Evolutionary conservation across 2,113 vertebrate species (phyloP), one percentile per base, ranked within the genome.

Genomic region (Spea bombifrons): DNA sequence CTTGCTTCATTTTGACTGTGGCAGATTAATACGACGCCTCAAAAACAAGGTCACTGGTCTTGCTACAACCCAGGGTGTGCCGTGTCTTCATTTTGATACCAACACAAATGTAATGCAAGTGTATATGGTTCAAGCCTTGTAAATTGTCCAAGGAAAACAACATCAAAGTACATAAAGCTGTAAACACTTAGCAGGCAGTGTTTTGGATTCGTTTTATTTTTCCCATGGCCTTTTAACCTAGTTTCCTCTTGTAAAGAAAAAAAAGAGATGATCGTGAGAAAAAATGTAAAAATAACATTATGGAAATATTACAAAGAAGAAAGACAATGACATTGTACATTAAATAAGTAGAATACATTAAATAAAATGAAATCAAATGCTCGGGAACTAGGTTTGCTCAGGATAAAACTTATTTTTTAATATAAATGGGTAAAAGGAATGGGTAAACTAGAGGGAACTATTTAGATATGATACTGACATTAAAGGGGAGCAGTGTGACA

Each of bases 1-100:
- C 71, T 74, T 61, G n/a, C n/a, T 59, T 66, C 45, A 68, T 73
- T 74, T 15, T 72, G 46, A 61, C 47, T 67, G 64, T 74, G 78
- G 64, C 78, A 80, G 78, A 80, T 80, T 73, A 73, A 79, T 79
- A 80, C 67, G 71, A 48, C 8, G 5, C 65, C 67, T 52, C 9
- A 68, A 6, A 74, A 30, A 74, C 78, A 69, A 80, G 78, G 78
- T 17, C 71, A 61, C 17, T 16, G 7, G 71, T 46, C 64, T 44
- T 67, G 71, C 73, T 63, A 59, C 64, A 80, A 74, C 71, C 50
- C 44, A 9, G 30, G 45, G 45, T n/a, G 44, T 80, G 68, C 64
- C 63, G 59, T 17, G 30, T 6, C 10, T 30, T 44, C 52, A 44
- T 50, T 65, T 16, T 80, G 78, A 80, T 65, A 73, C 49, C 45